Conservation (phyloP, 53 echinoderm and acorn worm species). For the Luidia sarsii region DNA sequence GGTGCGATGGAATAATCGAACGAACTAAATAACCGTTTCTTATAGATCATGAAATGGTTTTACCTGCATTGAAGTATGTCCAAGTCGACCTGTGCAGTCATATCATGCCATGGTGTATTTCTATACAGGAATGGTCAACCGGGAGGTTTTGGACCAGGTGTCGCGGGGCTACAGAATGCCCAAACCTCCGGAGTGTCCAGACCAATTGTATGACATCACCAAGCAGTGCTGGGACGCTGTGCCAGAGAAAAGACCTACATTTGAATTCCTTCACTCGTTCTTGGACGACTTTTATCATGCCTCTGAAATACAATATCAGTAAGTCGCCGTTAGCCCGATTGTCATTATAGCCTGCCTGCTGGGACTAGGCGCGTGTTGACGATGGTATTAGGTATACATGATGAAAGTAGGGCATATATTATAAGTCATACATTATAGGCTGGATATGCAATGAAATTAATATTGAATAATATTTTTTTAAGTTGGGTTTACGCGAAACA, state of each 20-base stretch:
- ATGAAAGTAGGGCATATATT: too few relatives aligned
- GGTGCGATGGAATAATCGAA: too few relatives aligned
- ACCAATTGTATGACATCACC: slow-evolving; percentile 95
- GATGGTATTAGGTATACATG: too few relatives aligned
- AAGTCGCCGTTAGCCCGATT: too few relatives aligned
- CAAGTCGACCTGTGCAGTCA: neutral
- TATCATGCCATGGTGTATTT: neutral
- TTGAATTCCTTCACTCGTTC: slow-evolving; percentile 69
- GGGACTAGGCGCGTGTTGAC: too few relatives aligned
- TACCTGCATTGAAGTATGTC: neutral
- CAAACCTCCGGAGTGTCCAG: slow-evolving; percentile 87
- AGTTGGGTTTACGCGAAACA: too few relatives aligned
- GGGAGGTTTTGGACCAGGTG: slow-evolving; percentile 92
- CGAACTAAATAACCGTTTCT: too few relatives aligned
- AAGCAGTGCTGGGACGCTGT: slow-evolving; percentile 92
- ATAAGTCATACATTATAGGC: too few relatives aligned
- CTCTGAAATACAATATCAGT: slow-evolving; percentile 69
- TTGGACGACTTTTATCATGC: slow-evolving; percentile 70
- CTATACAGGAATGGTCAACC: slow-evolving; percentile 91
- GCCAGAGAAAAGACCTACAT: slow-evolving; percentile 68
- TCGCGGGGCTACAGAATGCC: slow-evolving; percentile 97
- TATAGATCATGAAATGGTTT: too few relatives aligned
- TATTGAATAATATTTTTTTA: too few relatives aligned
- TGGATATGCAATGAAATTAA: too few relatives aligned
- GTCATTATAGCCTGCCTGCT: too few relatives aligned